Evolutionary conservation across 2,113 vertebrate genomes (phyloP), one percentile per base, ranked within the genome.

Genomic region (Mormoops blainvillei): DNA sequence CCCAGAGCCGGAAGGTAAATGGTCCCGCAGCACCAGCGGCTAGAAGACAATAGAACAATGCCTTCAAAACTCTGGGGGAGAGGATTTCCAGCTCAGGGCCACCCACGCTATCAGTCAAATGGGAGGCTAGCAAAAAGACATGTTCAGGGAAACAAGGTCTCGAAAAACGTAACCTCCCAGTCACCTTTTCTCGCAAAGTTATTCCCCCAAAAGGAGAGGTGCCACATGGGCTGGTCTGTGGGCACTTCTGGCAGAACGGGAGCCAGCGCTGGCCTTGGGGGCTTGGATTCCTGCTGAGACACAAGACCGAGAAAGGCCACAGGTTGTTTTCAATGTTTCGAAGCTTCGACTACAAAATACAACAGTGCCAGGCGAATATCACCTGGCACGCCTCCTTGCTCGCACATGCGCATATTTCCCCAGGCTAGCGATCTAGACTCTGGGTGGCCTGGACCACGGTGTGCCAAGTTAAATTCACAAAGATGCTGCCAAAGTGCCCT

Each of bases 21-120:
- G 43, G 67, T n/a, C 19, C n/a, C 52, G 73, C 50, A 33, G 45
- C 84, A 87, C 74, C 36, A 68, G 41, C 71, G 68, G n/a, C 65
- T 36, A 19, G 52, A 77, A 94, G 20, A 96, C 94, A 88, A 89
- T 61, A 85, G 94, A 85, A 92, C 61, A 86, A 95, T 67, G 50
- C n/a, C 63, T 61, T 80, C 58, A 20, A 77, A 90, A n/a, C 31
- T 68, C 89, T 28, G 48, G n/a, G 63, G 83, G 56, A 77, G 54
- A 36, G 43, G 20, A 95, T 73, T 71, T 94, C 80, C 36, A 19
- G 20, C 81, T 68, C 54, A 28, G 48, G 94, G 45, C 43, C 45
- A 36, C 67, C 71, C 20, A 9, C 4, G 22, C 84, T 43, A 63
- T 91, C 83, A 15, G 78, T 89, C 94, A 97, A 77, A 50, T 2